A percentile compares a stretch with the other conserved stretches of the same genome.
Conservation (phyloP, 2,797 vertebrate genomes). For the Pseudomugil tenellus region DNA sequence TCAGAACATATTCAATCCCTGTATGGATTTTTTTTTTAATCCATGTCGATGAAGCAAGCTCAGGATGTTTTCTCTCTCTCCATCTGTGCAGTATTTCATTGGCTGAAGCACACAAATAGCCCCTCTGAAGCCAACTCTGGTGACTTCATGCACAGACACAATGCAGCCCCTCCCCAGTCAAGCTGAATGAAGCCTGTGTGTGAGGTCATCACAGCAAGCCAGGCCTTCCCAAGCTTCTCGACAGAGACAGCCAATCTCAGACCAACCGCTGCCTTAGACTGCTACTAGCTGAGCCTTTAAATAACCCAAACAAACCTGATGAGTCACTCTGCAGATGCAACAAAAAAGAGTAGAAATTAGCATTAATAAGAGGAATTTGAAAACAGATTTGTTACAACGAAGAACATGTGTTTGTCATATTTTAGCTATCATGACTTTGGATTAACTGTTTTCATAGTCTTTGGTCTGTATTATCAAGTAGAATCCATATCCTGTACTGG, state of each 20-base stretch:
- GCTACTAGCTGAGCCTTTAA: slow-evolving; percentile 41
- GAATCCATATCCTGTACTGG: not conserved
- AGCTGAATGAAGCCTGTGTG: slow-evolving; percentile 72
- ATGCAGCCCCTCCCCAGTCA: slow-evolving; percentile 33
- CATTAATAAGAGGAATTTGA: not conserved
- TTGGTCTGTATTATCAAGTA: slow-evolving; percentile 1
- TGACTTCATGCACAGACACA: slow-evolving; percentile 76
- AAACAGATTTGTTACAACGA: not conserved
- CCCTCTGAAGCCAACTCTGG: slow-evolving; percentile 39
- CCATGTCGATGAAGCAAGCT: slow-evolving; percentile 7
- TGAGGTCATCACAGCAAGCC: slow-evolving; percentile 72
- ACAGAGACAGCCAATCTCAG: slow-evolving; percentile 42
- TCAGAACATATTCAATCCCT: not conserved
- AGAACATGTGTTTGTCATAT: slow-evolving; percentile 1
- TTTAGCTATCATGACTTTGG: not conserved
- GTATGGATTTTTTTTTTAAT: slow-evolving; percentile 7
- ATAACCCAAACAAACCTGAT: slow-evolving; percentile 23
- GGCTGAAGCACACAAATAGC: slow-evolving; percentile 29
- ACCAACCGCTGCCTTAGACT: slow-evolving; percentile 35
- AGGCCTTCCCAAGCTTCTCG: slow-evolving; percentile 38
- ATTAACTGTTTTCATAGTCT: slow-evolving; percentile 11
- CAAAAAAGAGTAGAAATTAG: not conserved
- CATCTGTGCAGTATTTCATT: slow-evolving; percentile 37
- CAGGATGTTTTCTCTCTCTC: slow-evolving; percentile 21
- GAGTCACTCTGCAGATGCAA: slow-evolving; percentile 38